Evolutionary conservation across 2,797 vertebrate genomes (phyloP).

Genomic region (Miichthys miiuy): DNA sequence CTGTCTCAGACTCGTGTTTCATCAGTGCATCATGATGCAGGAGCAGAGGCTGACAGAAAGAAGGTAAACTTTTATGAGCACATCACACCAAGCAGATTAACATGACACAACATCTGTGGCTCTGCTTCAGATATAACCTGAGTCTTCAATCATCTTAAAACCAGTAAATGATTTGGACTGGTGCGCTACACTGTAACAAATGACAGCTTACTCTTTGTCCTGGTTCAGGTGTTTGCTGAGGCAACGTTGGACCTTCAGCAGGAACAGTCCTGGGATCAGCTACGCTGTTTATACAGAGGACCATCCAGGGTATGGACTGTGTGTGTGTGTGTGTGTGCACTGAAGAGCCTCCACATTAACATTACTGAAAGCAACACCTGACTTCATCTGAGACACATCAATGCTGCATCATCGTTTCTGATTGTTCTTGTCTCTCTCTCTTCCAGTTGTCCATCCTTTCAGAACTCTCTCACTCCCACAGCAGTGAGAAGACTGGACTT

Average conservation of each 20-base stretch:
- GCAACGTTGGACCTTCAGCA: conserved; percentile 91
- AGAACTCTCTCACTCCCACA: conserved; percentile 86
- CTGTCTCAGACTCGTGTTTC: conserved; percentile 77
- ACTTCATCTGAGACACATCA: no score
- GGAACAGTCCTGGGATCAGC: conserved; percentile 93
- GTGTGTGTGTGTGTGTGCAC: not conserved
- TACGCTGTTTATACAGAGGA: conserved; percentile 93
- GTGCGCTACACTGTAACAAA: not conserved
- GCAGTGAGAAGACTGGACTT: conserved; percentile 82
- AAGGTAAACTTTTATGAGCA: conserved; percentile 67
- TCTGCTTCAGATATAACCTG: not conserved
- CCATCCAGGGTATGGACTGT: conserved; percentile 88
- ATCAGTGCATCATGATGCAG: conserved; percentile 67
- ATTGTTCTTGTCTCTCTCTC: conserved; percentile 25
- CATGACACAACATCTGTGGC: not conserved
- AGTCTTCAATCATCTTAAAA: no score
- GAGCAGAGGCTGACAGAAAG: conserved; percentile 57
- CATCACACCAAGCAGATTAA: not conserved
- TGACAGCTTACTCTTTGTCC: not conserved
- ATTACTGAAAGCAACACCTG: not conserved
- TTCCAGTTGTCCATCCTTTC: conserved; percentile 93
- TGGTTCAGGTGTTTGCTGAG: conserved; percentile 85
- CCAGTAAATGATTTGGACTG: no score
- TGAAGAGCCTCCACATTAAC: not conserved
- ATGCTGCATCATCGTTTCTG: not conserved